Evolutionary conservation across 2,113 vertebrate species (phyloP).

Genomic region (Pungitius pungitius): DNA sequence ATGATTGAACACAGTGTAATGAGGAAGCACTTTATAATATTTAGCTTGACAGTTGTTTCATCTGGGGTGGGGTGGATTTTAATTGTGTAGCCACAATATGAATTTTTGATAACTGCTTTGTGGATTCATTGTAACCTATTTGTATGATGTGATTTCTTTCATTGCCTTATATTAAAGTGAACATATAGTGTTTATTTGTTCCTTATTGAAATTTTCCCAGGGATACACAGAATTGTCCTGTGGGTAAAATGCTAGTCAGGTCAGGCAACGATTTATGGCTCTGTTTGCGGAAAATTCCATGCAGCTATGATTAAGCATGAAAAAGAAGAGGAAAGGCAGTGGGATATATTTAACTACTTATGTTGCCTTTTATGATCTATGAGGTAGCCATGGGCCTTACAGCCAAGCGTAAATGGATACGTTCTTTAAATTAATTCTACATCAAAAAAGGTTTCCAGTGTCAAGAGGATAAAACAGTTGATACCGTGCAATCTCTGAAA

Average conservation of each 20-base stretch:
- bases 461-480: not conserved
- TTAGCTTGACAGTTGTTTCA: constrained; percentile 43
- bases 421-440: not conserved
- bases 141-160: constrained; percentile 62
- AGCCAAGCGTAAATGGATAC: constrained; percentile 4
- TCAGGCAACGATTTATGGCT: not conserved
- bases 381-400: not conserved
- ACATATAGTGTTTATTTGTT: constrained; percentile 12
- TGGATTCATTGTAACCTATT: constrained; percentile 60
- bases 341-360: not conserved
- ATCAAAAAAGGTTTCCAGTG: not conserved
- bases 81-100: constrained; percentile 28
- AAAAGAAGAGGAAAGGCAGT: not conserved
- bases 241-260: not conserved
- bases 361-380: not conserved
- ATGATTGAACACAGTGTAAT: constrained; percentile 38
- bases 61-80: not conserved
- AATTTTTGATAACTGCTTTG: constrained; percentile 63
- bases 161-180: constrained; percentile 71
- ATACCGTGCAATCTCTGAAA: not conserved
- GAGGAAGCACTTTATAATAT: constrained; percentile 71
- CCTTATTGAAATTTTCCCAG: not conserved
- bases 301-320: too few species aligned
- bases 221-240: not conserved
- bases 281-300: not conserved